Conservation (phyloP, 2,797 vertebrate genomes). For the Acanthurus lineatus region DNA sequence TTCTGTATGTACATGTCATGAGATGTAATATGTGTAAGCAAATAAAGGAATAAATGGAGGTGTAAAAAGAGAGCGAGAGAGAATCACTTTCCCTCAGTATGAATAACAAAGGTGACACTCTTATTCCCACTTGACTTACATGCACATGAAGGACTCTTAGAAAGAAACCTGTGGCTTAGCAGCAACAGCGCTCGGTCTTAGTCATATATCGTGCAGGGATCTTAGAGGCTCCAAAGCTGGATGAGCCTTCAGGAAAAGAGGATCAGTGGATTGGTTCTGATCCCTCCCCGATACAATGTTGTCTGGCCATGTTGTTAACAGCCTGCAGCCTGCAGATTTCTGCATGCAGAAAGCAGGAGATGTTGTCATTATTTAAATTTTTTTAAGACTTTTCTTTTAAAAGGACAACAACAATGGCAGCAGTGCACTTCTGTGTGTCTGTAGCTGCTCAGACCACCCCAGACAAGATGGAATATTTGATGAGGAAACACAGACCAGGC, state of each 20-base stretch:
- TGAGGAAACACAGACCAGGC: no score
- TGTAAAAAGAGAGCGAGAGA: neutral
- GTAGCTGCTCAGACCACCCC: no score
- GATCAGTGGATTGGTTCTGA: conserved; percentile 84
- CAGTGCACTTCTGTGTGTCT: no score
- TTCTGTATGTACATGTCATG: conserved; percentile 72
- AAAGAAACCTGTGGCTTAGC: conserved; percentile 58
- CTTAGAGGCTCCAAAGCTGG: conserved; percentile 85
- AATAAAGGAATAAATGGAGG: conserved; percentile 82
- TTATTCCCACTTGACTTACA: conserved; percentile 24
- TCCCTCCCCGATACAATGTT: conserved; percentile 63
- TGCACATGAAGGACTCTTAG: conserved; percentile 42
- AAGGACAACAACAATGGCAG: no score
- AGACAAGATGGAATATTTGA: no score
- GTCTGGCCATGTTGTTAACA: conserved; percentile 52
- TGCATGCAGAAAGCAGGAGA: conserved; percentile 17
- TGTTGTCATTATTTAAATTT: neutral
- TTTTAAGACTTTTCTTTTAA: no score
- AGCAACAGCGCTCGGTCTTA: conserved; percentile 57
- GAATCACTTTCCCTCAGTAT: conserved; percentile 26
- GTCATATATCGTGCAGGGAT: conserved; percentile 79
- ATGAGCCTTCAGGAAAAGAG: conserved; percentile 84
- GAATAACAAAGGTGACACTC: conserved; percentile 9
- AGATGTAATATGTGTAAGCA: conserved; percentile 77
- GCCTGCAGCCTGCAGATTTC: conserved; percentile 18